Evolutionary conservation across 2,797 vertebrate genomes (phyloP).

Genomic region (Neosilurus mollespiculum): DNA sequence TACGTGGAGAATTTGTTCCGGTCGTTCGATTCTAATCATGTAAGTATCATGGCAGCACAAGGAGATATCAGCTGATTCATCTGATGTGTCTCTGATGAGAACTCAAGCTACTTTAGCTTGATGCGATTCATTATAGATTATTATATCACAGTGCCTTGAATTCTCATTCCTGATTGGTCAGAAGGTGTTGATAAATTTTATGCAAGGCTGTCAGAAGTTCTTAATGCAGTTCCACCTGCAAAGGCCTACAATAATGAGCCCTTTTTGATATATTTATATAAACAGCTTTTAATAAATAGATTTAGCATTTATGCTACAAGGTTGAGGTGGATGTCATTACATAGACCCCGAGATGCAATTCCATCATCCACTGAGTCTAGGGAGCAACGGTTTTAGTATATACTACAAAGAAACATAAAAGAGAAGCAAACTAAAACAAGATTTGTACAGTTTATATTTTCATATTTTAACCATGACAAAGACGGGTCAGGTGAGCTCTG

Average conservation of each 20-base stretch:
- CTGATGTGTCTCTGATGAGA: background rate
- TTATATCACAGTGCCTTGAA: background rate
- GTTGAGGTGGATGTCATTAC: no score
- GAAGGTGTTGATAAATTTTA: background rate
- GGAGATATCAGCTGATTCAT: background rate
- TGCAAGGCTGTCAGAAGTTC: background rate
- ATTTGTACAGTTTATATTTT: no score
- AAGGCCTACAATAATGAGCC: background rate
- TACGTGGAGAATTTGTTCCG: constrained; percentile 70
- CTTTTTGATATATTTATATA: background rate
- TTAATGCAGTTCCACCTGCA: background rate
- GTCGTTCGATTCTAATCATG: constrained; percentile 70
- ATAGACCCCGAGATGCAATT: no score
- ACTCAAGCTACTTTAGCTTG: background rate
- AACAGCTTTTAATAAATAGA: no score
- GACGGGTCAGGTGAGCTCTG: no score
- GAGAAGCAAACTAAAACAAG: no score
- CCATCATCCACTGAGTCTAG: no score
- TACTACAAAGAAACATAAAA: no score
- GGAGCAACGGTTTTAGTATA: no score
- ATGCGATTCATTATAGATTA: background rate
- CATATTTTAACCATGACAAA: no score
- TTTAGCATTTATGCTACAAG: no score
- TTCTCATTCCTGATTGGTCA: background rate
- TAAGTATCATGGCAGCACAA: constrained; percentile 45